Percentiles rank a stretch among this genome's conserved stretches.
These are phyloP conservation scores for Leistus spinibarbis DNA, from an alignment of 2,888 invertebrate genomes.

Conservation along the genomic window DNA sequence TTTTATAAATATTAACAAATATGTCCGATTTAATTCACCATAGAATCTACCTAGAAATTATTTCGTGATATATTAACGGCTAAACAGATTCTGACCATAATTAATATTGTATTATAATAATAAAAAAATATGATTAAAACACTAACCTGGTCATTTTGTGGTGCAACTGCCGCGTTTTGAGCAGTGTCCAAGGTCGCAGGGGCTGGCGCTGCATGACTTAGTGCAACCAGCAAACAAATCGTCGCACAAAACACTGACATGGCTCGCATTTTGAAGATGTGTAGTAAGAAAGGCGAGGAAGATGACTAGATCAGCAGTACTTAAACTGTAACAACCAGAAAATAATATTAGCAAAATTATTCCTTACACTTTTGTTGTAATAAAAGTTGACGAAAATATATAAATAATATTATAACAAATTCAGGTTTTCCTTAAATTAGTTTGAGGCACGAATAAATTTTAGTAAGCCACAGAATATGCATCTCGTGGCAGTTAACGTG, in stretches of 20 bases:
- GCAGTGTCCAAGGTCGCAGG: conserved; percentile 22
- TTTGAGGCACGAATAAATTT: no score
- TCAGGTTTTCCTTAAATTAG: no score
- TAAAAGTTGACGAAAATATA: no score
- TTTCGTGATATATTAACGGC: no score
- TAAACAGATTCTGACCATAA: no score
- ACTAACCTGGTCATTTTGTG: conserved; percentile 29
- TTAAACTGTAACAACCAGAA: neutral
- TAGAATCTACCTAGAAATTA: no score
- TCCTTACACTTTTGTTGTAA: no score
- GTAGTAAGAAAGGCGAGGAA: neutral
- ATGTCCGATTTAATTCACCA: no score
- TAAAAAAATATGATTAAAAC: neutral
- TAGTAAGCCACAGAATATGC: no score
- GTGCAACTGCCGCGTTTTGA: conserved; percentile 12
- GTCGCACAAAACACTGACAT: conserved; percentile 1
- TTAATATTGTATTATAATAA: neutral
- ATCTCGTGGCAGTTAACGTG: no score
- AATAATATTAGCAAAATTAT: no score
- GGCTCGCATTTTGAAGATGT: conserved; percentile 1
- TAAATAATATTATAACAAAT: no score
- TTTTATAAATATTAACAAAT: neutral
- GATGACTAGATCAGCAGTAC: neutral
- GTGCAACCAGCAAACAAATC: conserved; percentile 52
- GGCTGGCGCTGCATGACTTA: conserved; percentile 53